These are phyloP conservation scores for Xenopus tropicalis DNA, from an alignment of 2,113 vertebrate species.

Conservation along the genomic window UCB_Xtro_10.0 CM004447.2:73825001-73825500, in stretches of 20 bases:
- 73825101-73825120: conserved; percentile 49
- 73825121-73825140: conserved; percentile 48
- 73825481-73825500: too few species aligned
- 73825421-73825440: too few species aligned
- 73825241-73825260: background rate
- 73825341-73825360: too few species aligned
- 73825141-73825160: conserved; percentile 53
- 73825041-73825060: conserved; percentile 63
- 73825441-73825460: too few species aligned
- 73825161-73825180: conserved; percentile 36
- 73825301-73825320: too few species aligned
- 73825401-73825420: too few species aligned
- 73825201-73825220: conserved; percentile 9
- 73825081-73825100: conserved; percentile 70
- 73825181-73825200: conserved; percentile 26
- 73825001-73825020: conserved; percentile 54
- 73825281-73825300: too few species aligned
- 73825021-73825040: conserved; percentile 68
- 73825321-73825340: too few species aligned
- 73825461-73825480: too few species aligned
- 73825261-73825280: background rate
- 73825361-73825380: too few species aligned
- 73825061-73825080: conserved; percentile 60
- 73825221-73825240: background rate
- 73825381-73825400: too few species aligned